Conservation (phyloP, 1,140 invertebrate genomes). For the Melitaea cinxia region DNA sequence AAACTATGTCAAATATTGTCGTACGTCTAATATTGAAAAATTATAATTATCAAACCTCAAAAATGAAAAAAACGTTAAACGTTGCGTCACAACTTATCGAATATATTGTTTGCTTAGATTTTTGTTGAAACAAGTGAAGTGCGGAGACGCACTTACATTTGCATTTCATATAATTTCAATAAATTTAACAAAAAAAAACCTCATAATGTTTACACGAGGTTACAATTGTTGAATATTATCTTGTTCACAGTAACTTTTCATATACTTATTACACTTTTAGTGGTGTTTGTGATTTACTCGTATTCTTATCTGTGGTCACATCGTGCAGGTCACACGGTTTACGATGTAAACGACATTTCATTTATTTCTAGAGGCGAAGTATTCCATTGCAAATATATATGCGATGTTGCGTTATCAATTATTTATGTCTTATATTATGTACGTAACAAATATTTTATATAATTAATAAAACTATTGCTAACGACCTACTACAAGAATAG, state of each 20-base stretch:
- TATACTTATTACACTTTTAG: not conserved
- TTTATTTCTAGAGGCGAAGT: conserved; percentile 26
- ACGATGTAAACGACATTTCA: conserved; percentile 32
- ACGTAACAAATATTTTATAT: too few relatives aligned
- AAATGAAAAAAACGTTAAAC: conserved; percentile 17
- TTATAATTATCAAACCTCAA: too few relatives aligned
- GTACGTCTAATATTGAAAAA: not conserved
- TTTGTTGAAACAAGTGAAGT: conserved; percentile 44
- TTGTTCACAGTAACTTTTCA: conserved; percentile 1
- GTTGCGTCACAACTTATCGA: conserved; percentile 37
- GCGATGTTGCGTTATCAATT: too few relatives aligned
- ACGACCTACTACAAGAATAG: too few relatives aligned
- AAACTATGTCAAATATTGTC: not conserved
- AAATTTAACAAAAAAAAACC: too few relatives aligned
- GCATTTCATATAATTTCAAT: too few relatives aligned
- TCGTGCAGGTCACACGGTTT: conserved; percentile 34
- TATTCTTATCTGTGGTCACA: conserved; percentile 12
- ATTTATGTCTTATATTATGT: too few relatives aligned
- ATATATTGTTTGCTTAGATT: conserved; percentile 34
- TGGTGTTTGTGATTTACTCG: conserved; percentile 29
- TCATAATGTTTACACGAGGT: conserved; percentile 9
- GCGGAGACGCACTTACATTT: not conserved
- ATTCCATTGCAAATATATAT: not conserved
- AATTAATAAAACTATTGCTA: too few relatives aligned
- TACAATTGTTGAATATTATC: not conserved